phyloP scores from a whole-genome alignment of 1,140 invertebrate genomes.

The Diploscapter pachys region DNA sequence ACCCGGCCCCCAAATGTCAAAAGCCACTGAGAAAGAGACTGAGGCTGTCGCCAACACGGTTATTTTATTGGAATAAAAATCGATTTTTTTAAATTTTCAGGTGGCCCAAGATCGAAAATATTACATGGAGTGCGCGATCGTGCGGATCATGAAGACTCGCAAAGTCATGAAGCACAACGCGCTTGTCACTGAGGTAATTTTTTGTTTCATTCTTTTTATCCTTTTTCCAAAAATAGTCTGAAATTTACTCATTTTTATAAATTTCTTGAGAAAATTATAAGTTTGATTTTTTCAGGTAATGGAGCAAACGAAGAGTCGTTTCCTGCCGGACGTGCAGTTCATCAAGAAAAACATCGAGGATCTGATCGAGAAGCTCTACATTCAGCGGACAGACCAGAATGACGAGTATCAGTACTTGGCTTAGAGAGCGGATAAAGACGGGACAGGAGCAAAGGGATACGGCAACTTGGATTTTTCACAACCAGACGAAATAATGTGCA shows the following conservation, averaged over 20 bases:
- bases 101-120: slow-evolving; percentile 93
- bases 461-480: no score
- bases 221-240: slow-evolving; percentile 18
- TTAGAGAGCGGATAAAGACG: slow-evolving; percentile 61
- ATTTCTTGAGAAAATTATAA: not conserved
- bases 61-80: slow-evolving; percentile 6
- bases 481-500: no score
- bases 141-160: slow-evolving; percentile 90
- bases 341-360: slow-evolving; percentile 98
- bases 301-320: slow-evolving; percentile 79
- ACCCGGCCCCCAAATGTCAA: slow-evolving; percentile 73
- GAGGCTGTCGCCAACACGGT: slow-evolving; percentile 61
- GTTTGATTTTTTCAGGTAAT: slow-evolving; percentile 70
- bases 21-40: slow-evolving; percentile 79
- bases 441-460: no score
- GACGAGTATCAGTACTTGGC: slow-evolving; percentile 97
- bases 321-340: slow-evolving; percentile 87
- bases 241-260: not conserved
- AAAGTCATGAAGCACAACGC: slow-evolving; percentile 79
- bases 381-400: slow-evolving; percentile 82
- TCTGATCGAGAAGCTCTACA: slow-evolving; percentile 93
- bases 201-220: slow-evolving; percentile 22
- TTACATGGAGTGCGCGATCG: slow-evolving; percentile 92
- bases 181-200: slow-evolving; percentile 83
- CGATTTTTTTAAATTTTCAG: slow-evolving; percentile 57